Conservation (phyloP, 2,888 invertebrate genomes). For the Phlogophora meticulosa region DNA sequence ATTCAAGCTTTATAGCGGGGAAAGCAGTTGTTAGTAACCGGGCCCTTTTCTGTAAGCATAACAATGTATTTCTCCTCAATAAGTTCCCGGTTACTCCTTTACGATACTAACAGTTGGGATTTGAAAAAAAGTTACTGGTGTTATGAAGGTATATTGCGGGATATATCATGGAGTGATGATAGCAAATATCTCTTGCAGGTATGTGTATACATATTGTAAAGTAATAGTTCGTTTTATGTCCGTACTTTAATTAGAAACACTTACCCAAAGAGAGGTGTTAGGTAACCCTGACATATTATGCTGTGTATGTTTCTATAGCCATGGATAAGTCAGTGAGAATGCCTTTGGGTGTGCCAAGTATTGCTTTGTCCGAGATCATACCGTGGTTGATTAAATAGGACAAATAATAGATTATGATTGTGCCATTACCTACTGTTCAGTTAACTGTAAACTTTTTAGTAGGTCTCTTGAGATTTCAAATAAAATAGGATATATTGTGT, state of each 20-base stretch:
- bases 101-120: slow-evolving; percentile 90
- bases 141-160: slow-evolving; percentile 84
- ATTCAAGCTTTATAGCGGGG: slow-evolving; percentile 35
- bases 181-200: slow-evolving; percentile 89
- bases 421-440: not conserved
- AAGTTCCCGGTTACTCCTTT: slow-evolving; percentile 90
- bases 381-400: slow-evolving; percentile 21
- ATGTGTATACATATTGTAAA: slow-evolving; percentile 37
- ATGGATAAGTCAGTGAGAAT: slow-evolving; percentile 30
- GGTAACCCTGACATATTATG: slow-evolving; percentile 17
- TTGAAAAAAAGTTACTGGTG: slow-evolving; percentile 88
- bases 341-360: slow-evolving; percentile 57
- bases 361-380: slow-evolving; percentile 56
- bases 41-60: slow-evolving; percentile 42
- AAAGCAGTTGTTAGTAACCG: slow-evolving; percentile 50
- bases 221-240: not conserved
- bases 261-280: slow-evolving; percentile 14
- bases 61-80: slow-evolving; percentile 91
- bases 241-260: not conserved
- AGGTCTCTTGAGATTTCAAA: not conserved
- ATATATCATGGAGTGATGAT: slow-evolving; percentile 89
- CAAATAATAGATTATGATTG: not conserved
- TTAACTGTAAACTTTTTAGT: not conserved
- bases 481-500: not conserved
- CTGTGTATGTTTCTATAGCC: slow-evolving; percentile 28